Base-by-base conservation (phyloP, 2,888 invertebrate species). In the Metopia argyrocephala region DNA sequence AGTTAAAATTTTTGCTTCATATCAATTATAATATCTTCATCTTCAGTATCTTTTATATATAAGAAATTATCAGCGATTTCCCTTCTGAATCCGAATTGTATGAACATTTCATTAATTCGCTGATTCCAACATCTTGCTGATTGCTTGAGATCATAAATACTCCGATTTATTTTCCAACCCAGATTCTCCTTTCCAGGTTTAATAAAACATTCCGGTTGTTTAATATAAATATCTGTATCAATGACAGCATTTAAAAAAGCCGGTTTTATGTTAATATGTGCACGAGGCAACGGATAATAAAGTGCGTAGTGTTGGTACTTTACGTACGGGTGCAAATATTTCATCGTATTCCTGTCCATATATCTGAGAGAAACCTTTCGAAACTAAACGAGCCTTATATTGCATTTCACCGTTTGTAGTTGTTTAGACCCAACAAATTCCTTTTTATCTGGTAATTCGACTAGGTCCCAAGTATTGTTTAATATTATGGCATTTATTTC, bases 201-300 rank as follows among this genome's bases (percentile, higher is more conserved):
- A 18, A 31, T 31, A 57, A 57, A 57, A n/a, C 59, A 38, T 20
- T 61, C 59, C 3, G 59, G 59, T 45, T 61, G 59, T 12, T 38
- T 50, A 6, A 64, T 64, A 12, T 64, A 27, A 56, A 56, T 56
- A n/a, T 56, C 56, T 2, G 46, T 54, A 54, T 54, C 25, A 21
- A 54, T 23, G 5, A 3, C 20, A 18, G 31, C 31, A 59, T 38
- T 38, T 45, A 68, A 21, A 46, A 45, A 68, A n/a, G 46, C 56
- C 9, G 59, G 57, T 28, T 59, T 59, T 3, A 59, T 48, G n/a
- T 69, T 57, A 9, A 69, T 68, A n/a, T 69, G 69, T 61, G 18
- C 25, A 20, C 1, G 23, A 18, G 15, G 61, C 50, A 18, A 61
- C n/a, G 3, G 70, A 21, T 23, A 70, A 12, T 18, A 70, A 61